Base-by-base conservation (phyloP, 2,113 vertebrate species). In the Pseudonaja textilis region DNA sequence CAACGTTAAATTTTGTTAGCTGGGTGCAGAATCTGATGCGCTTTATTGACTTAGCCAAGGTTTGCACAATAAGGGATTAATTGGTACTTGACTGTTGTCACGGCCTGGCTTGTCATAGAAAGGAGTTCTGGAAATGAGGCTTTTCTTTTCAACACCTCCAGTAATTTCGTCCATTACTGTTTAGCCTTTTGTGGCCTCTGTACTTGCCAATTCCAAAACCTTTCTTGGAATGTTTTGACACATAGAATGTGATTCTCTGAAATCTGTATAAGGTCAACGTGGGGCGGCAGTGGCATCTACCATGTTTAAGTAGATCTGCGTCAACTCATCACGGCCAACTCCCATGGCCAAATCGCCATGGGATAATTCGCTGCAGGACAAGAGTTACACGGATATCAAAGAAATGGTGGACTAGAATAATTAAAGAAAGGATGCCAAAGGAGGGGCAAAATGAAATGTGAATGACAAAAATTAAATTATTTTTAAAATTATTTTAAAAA, bases 221-320 rank as follows among this genome's bases (percentile, higher is more conserved):
- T 92, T 96, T 96, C 93, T 94, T 92, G 91, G 93, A 96, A 96
- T 97, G 74, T 90, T 90, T 96, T 90, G 52, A 90, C 89, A 29
- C 64, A 93, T 85, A 61, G 89, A 89, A 89, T 92, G 91, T 92
- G 91, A 74, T 89, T 56, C 91, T 89, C 54, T 81, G 88, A 55
- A 74, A 93, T 47, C n/a, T 86, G 55, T 55, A n/a, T 90, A 42
- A 90, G 29, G 45, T 93, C 89, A 90, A 57, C n/a, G 57, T 87
- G 92, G 92, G 89, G 64, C 56, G 22, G 89, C 52, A 52, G 56
- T 54, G 39, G 81, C 89, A 54, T 89, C 81, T 29, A 64, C 69
- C 61, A 23, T 25, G 42, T 20, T n/a, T 81, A 42, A 81, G 34
- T 81, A 81, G 89, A 54, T 34, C 42, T 61, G 3, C 9, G 2